Evolutionary conservation across 2,113 vertebrate species (phyloP).

Genomic region (Pyxicephalus adspersus): DNA sequence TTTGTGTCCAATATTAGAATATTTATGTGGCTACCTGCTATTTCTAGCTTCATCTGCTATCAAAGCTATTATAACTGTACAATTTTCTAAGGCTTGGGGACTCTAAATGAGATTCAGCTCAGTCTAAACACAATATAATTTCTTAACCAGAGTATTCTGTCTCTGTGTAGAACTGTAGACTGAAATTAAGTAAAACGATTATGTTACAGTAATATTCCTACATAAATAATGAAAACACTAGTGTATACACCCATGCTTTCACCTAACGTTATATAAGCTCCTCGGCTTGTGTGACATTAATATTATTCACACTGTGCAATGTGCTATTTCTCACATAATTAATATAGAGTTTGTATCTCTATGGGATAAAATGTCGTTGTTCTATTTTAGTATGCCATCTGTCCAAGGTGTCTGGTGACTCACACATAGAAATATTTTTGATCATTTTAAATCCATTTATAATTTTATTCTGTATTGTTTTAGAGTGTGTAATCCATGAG

Average conservation of each 20-base stretch:
- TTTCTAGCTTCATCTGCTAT: too few relatives aligned
- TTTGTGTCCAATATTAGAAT: too few relatives aligned
- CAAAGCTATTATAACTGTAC: too few relatives aligned
- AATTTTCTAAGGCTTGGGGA: too few relatives aligned
- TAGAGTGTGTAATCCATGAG: too few relatives aligned
- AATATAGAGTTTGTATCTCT: constrained; percentile 25
- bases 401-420: constrained; percentile 32
- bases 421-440: neutral
- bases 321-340: constrained; percentile 39
- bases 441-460: constrained; percentile 19
- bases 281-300: constrained; percentile 9
- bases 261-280: neutral
- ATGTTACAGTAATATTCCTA: neutral
- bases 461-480: neutral
- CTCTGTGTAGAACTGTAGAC: too few relatives aligned
- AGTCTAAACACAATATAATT: too few relatives aligned
- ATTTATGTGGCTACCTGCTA: too few relatives aligned
- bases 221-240: neutral
- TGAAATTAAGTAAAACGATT: neutral
- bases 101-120: too few relatives aligned
- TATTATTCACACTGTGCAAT: constrained; percentile 26
- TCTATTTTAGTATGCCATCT: constrained; percentile 50
- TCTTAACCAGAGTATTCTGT: too few relatives aligned
- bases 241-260: neutral
- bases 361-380: constrained; percentile 33